Evolutionary conservation across 53 echinoderm and acorn worm species (phyloP), one percentile per base, ranked within the genome.

Genomic region (Mesocentrotus franciscanus): DNA sequence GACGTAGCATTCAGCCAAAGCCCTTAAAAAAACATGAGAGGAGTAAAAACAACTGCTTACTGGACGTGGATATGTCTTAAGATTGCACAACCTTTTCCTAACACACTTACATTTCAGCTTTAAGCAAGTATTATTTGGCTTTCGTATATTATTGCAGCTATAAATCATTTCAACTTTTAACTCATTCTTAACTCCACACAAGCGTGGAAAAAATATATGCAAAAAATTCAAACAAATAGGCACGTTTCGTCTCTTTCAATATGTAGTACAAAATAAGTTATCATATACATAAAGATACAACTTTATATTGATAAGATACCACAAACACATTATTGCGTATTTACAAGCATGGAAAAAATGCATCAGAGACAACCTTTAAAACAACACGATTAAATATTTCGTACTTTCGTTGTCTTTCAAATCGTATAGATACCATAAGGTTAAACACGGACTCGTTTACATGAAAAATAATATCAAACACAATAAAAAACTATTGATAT

Each of bases 71-170:
- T 87, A 59, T 57, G 26, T 57, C 11, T n/a, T 58, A 0, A 16
- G 87, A 87, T 87, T 87, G 87, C 87, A 87, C 87, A 87, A 87
- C 20, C 27, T 26, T n/a, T 87, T 29, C 15, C 26, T 55, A 85
- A 87, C 58, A 87, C 58, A 87, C 87, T 87, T 87, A 58, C 87
- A 87, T 87, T 87, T 87, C 87, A 87, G 87, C 87, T 87, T 56
- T 87, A 57, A 87, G 58, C 87, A 87, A 87, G 58, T 87, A 87
- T 57, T 87, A 24, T 85, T 87, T 87, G 87, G 87, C 87, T 87
- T 87, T 87, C 57, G 58, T 58, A 87, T n/a, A 87, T 57, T 87
- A 87, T 58, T 87, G 87, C 87, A 87, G 87, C 87, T 87, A 58
- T 87, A 87, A 57, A 87, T 58, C 27, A 26, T n/a, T 87, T 85